Evolutionary conservation across 37 sponge, comb jelly and placozoan genomes (phyloP), one percentile per base, ranked within the genome.

Genomic region (Tethya wilhelma): DNA sequence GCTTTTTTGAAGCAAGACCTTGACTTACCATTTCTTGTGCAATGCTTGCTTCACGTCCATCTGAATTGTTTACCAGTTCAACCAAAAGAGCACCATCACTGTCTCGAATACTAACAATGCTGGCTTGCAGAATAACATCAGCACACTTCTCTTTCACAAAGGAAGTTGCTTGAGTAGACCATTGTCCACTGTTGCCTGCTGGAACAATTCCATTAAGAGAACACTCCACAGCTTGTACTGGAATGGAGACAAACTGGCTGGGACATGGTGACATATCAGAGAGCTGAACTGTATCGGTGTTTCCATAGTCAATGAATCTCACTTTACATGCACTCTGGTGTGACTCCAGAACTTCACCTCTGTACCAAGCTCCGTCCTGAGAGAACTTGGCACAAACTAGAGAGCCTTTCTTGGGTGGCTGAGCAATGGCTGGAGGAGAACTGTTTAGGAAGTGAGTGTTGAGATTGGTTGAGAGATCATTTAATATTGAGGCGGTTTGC

Each of bases 261-360:
- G 75, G 59, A 66, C 80, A 44, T 33, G 75, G 44, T 55, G 66
- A 73, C n/a, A 79, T 32, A 57, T 79, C 58, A 38, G 14, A 37
- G 38, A 53, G 53, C 19, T 32, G 44, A 2, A 85, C 81, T 17
- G 20, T 55, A 4, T 79, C 77, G 1, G 49, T 46, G 49, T 90
- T 90, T 22, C 91, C 91, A 60, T 57, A 90, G 62, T 90, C 91
- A 26, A 90, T 38, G 62, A 85, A 90, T 20, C 23, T n/a, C 37
- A 85, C 82, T 22, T 59, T 4, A 19, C 59, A 64, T 8, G 34
- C 37, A n/a, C 12, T 19, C 12, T 58, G 72, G 44, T 26, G 5
- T 17, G 44, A 45, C 22, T 40, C 30, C 29, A 77, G 65, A 0
- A 77, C 78, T 31, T 63, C 64, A 30, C 20, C 25, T 8, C 92